Evolutionary conservation across 2,888 invertebrate species (phyloP), one percentile per base, ranked within the genome.

Genomic region (Diadegma fenestrale): DNA sequence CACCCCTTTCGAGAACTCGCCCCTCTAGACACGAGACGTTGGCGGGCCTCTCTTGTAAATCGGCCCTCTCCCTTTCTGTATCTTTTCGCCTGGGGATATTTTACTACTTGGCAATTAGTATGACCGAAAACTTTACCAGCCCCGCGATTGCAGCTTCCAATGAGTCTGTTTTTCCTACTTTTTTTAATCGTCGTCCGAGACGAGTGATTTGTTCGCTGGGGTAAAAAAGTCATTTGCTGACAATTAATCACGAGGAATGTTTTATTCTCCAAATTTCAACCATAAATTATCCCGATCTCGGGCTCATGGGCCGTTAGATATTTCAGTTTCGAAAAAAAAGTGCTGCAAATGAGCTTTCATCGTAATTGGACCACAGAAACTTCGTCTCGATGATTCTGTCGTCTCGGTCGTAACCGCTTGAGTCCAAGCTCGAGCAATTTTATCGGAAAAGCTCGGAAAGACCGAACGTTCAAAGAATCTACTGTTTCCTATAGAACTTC

Each of bases 11-110:
- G 14, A 26, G 33, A 66, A 72, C 80, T 84, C 85, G 80, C 80
- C 83, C 85, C 82, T 89, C 86, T 86, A 58, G 61, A 58, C 63
- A n/a, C n/a, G n/a, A n/a, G 64, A 66, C 69, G 58, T 75, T 61
- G 30, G 2, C 33, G 33, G 82, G 48, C 73, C 79, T 84, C 84
- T 66, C 71, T 84, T 77, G 64, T 48, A 66, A 71, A 79, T 79
- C 77, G 58, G n/a, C 19, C 43, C 66, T 61, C 33, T 45, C 64
- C 61, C 48, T 63, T 58, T 73, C 81, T 86, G 30, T 43, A 22
- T 68, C 66, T 79, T 71, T 73, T 17, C 51, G 43, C 77, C 61
- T 12, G 19, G 26, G 37, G 30, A 61, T 78, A 48, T 37, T 72
- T 82, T 72, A 63, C 76, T 51, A 82, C 72, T 72, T 61, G 66